Conservation (phyloP, 2,113 vertebrate genomes). For the Eidolon helvum region DNA sequence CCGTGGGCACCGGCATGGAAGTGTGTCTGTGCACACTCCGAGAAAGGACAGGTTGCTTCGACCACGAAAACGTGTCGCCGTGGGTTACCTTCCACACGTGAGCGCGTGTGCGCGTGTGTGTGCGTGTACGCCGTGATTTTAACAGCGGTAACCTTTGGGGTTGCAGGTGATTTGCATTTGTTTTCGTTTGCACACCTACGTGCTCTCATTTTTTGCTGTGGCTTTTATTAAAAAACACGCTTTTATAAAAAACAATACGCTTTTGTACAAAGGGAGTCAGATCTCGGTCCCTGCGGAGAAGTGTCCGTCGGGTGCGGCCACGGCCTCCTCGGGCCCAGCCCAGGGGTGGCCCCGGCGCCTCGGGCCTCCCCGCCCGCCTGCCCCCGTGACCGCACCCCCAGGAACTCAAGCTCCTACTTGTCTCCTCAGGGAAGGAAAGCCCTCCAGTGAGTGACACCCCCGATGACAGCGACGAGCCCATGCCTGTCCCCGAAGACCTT, state of each 20-base stretch:
- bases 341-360: neutral
- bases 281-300: neutral
- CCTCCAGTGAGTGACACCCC: conserved; percentile 89
- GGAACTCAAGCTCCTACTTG: conserved; percentile 29
- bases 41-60: neutral
- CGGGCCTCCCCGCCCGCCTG: neutral
- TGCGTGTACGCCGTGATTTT: neutral
- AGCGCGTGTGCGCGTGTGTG: fast-evolving
- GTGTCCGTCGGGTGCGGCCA: fast-evolving
- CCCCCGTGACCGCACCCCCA: fast-evolving
- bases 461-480: conserved; percentile 95
- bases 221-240: too few relatives aligned
- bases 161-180: too few relatives aligned
- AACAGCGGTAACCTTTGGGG: neutral
- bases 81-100: fast-evolving
- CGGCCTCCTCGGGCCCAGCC: neutral
- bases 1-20: neutral
- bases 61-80: neutral
- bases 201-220: neutral
- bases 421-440: conserved; percentile 91
- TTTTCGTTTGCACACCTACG: neutral
- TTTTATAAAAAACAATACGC: neutral
- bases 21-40: neutral
- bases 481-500: conserved; percentile 98
- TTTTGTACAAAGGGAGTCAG: neutral